Base-by-base conservation (phyloP, 1,140 invertebrate species). In the Sitophilus oryzae region DNA sequence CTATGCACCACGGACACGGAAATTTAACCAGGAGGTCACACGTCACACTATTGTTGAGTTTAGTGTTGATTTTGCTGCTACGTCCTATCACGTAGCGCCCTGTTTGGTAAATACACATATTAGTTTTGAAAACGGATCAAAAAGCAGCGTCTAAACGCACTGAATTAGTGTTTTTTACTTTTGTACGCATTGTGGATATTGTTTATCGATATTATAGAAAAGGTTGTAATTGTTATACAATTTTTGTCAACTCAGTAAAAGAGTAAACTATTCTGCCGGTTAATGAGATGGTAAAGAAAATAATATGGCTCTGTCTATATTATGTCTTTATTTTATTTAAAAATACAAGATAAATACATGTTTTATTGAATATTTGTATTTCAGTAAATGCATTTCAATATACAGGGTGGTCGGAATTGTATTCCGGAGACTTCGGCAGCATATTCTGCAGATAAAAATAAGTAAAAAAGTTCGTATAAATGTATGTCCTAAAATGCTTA, bases 1-100 rank as follows among this genome's bases (percentile, higher is more conserved):
- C 86, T 16, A 89, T 89, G 86, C 85, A 89, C 71, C 84, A 89
- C 58, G 85, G 86, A 8, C 65, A 63, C 43, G 67, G 66, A 18
- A 64, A 71, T 9, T 59, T 70, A 56, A 65, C 61, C 38, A 51
- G 66, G 15, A 61, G 69, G 34, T 67, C 69, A 25, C 65, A 70
- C 47, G 63, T 54, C 15, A 60, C 70, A 11, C 36, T 70, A 9
- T 42, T 67, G 14, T 43, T 66, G 19, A 62, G 61, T 43, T 52
- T 65, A 45, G 59, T 58, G 18, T 16, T 62, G 14, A 37, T 61
- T 41, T 19, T 63, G 18, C 34, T 65, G 14, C 10, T 60, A 34
- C 38, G 56, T 1, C 61, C 56, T 44, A 47, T 49, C 8, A 66
- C 64, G 64, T 66, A 66, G 59, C 64, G 50, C 18, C 35, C 34